These are phyloP conservation scores for Drosophila triauraria DNA, from an alignment of 1,140 invertebrate genomes.

Conservation along the genomic window DNA sequence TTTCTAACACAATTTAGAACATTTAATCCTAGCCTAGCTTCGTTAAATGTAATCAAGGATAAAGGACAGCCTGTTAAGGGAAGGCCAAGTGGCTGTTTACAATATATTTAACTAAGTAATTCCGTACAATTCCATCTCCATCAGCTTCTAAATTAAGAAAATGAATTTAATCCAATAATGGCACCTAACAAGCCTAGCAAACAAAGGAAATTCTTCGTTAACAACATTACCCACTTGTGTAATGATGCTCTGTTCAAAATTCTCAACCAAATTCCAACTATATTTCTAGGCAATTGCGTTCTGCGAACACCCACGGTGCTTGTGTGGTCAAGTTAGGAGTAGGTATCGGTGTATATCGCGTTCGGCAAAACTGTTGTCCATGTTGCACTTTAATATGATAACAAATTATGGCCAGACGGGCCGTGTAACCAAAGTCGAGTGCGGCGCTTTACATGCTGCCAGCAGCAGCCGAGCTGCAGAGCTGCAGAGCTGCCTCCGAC, in stretches of 20 bases:
- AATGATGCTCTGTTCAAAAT: constrained; percentile 16
- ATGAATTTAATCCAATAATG: constrained; percentile 9
- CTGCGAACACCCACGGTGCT: constrained; percentile 25
- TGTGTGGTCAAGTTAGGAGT: constrained; percentile 59
- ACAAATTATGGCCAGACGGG: constrained; percentile 76
- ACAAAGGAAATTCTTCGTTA: constrained; percentile 26
- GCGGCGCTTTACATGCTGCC: constrained; percentile 75
- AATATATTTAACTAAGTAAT: not conserved
- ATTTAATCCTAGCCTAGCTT: not conserved
- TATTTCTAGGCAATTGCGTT: constrained; percentile 16
- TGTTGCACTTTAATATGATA: constrained; percentile 81
- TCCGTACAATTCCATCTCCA: not conserved
- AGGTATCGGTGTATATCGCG: constrained; percentile 55
- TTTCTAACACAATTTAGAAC: not conserved
- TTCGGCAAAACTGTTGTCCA: constrained; percentile 59
- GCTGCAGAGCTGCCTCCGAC: constrained; percentile 4
- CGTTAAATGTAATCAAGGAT: not conserved
- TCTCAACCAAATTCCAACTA: constrained; percentile 29
- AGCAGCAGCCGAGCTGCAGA: not conserved
- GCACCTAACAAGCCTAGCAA: constrained; percentile 17
- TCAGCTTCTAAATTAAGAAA: not conserved
- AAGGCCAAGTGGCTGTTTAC: not conserved
- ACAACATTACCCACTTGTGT: constrained; percentile 27
- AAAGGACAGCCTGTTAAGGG: not conserved
- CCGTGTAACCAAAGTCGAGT: constrained; percentile 61